phyloP scores from a whole-genome alignment of 1,140 invertebrate genomes.

The Neuroterus valhalla region DNA sequence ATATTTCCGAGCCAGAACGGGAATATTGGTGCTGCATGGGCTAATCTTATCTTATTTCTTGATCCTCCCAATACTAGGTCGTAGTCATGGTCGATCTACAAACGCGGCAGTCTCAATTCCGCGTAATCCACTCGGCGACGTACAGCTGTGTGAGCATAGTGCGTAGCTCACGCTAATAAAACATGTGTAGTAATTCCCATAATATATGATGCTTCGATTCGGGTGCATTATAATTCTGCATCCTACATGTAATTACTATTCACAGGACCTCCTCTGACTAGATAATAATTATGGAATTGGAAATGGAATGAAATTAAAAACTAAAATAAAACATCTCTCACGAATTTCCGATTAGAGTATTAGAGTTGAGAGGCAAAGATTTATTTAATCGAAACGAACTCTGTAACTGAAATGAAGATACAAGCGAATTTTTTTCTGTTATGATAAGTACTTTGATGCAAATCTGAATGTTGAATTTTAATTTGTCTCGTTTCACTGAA shows the following conservation, averaged over 20 bases:
- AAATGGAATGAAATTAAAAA: no score
- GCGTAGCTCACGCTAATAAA: not conserved
- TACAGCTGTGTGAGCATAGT: not conserved
- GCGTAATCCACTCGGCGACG: slow-evolving; percentile 2
- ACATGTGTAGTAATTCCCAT: not conserved
- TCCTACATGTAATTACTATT: not conserved
- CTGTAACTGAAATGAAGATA: no score
- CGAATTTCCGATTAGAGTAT: no score
- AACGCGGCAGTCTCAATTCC: not conserved
- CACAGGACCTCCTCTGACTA: not conserved
- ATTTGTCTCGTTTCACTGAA: not conserved
- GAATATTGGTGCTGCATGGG: slow-evolving; percentile 49
- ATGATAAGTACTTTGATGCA: no score
- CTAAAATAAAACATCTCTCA: no score
- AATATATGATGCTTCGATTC: not conserved
- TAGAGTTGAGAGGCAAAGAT: no score
- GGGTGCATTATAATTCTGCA: not conserved
- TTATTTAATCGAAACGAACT: no score
- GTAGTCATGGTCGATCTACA: slow-evolving; percentile 40
- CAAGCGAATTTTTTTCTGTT: no score
- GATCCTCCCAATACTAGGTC: slow-evolving; percentile 59
- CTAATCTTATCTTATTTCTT: slow-evolving; percentile 70
- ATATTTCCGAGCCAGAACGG: slow-evolving; percentile 14
- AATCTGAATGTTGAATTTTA: not conserved
- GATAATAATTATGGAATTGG: no score